Conservation (phyloP, 1,140 invertebrate species). For the Heterodera schachtii region DNA sequence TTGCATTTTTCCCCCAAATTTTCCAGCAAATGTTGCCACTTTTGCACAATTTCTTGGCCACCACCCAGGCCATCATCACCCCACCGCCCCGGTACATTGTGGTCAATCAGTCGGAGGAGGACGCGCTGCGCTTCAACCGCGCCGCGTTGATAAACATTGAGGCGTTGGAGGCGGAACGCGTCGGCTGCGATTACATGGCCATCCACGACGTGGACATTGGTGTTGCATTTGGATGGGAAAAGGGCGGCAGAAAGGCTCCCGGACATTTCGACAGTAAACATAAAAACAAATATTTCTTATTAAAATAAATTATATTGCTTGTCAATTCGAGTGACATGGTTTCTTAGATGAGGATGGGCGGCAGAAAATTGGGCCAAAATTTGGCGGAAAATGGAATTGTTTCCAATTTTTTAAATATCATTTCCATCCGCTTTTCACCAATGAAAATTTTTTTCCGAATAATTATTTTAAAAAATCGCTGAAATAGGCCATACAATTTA, state of each 20-base stretch:
- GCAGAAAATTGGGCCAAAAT: not conserved
- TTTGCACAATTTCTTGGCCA: slow-evolving; percentile 79
- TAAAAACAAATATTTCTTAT: too few species aligned
- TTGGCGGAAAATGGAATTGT: too few species aligned
- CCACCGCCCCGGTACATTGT: slow-evolving; percentile 85
- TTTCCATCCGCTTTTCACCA: too few species aligned
- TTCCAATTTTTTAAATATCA: too few species aligned
- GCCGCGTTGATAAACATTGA: slow-evolving; percentile 96
- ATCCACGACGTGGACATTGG: slow-evolving; percentile 96
- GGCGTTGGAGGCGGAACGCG: slow-evolving; percentile 71
- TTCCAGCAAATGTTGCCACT: slow-evolving; percentile 83
- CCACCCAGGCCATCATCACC: slow-evolving; percentile 72
- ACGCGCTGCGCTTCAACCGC: slow-evolving; percentile 82
- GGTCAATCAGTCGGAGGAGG: slow-evolving; percentile 78
- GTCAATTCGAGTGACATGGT: too few species aligned
- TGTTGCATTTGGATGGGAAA: slow-evolving; percentile 66
- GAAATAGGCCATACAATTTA: too few species aligned
- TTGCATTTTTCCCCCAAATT: too few species aligned
- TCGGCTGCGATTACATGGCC: slow-evolving; percentile 88
- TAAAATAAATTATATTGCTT: too few species aligned
- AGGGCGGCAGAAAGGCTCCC: not conserved
- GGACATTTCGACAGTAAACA: too few species aligned
- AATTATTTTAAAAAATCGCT: too few species aligned
- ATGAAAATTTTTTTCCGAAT: too few species aligned
- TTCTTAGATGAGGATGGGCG: too few species aligned